These are phyloP conservation scores for Daphoenositta chrysoptera DNA, from an alignment of 2,113 vertebrate genomes.

Conservation along the genomic window DNA sequence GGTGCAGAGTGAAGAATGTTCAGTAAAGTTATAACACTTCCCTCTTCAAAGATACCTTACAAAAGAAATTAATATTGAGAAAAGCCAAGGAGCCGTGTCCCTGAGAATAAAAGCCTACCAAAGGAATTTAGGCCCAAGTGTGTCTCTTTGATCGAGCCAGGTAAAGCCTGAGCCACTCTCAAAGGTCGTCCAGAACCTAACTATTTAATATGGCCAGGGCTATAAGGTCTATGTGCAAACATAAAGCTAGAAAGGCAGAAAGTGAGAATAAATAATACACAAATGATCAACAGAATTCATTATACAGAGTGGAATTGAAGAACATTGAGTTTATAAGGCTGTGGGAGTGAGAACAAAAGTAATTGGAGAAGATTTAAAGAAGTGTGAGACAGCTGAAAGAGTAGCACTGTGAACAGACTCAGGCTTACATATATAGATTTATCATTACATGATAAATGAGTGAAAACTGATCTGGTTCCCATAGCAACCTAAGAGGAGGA, in stretches of 20 bases:
- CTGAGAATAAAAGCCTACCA: not conserved
- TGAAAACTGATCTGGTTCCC: conserved; percentile 45
- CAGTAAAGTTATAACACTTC: not conserved
- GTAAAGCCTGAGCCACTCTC: not conserved
- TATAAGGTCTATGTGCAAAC: not conserved
- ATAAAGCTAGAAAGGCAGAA: not conserved
- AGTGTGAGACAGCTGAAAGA: not conserved
- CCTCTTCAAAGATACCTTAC: not conserved
- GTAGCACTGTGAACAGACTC: not conserved
- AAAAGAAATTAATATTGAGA: not conserved
- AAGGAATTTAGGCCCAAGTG: not conserved
- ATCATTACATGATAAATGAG: conserved; percentile 9
- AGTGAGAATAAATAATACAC: not conserved
- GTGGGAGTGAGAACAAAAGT: not conserved
- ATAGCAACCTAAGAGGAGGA: conserved; percentile 41
- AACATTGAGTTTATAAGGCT: not conserved
- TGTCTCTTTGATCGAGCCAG: not conserved
- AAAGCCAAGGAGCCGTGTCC: not conserved
- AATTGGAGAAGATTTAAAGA: conserved; percentile 8
- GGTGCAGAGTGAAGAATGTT: not conserved
- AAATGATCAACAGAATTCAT: not conserved
- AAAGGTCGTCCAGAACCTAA: not conserved
- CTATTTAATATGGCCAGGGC: not conserved
- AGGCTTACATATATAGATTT: not conserved
- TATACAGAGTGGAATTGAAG: not conserved